A percentile compares a stretch with the other conserved stretches of the same genome.
These are phyloP conservation scores for Phaetusa simplex DNA, from an alignment of 2,113 vertebrate genomes.

Conservation along the genomic window DNA sequence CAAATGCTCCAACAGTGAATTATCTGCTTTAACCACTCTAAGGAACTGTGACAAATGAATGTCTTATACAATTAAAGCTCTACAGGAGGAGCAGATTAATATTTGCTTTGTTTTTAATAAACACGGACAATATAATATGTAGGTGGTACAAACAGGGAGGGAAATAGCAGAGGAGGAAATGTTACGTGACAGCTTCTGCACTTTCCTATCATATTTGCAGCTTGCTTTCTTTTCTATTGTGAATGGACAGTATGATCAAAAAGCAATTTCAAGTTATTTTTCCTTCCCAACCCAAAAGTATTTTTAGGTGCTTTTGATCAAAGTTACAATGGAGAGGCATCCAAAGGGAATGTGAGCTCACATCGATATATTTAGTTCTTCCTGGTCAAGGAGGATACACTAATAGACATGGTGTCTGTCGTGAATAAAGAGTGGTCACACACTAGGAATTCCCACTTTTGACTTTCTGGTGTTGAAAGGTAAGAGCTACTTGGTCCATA, in stretches of 20 bases:
- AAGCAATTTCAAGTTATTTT: not conserved
- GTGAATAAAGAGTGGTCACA: not conserved
- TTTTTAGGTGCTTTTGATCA: not conserved
- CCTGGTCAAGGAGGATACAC: not conserved
- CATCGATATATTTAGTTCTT: not conserved
- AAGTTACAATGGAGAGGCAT: not conserved
- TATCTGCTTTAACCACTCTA: not conserved
- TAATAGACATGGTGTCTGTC: rapidly evolving
- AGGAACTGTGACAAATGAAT: not conserved
- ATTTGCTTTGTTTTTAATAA: not conserved
- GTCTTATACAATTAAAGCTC: not conserved
- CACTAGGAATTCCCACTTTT: not conserved
- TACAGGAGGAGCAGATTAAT: not conserved
- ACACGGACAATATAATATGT: not conserved
- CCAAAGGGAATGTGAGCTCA: not conserved
- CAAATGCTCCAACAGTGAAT: not conserved
- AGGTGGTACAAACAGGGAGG: not conserved
- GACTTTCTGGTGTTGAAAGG: not conserved
- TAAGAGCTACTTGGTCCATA: not conserved
- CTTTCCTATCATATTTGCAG: not conserved
- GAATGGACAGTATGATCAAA: not conserved
- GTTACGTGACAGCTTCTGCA: not conserved
- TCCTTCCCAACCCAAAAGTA: not conserved
- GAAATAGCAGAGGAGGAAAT: not conserved
- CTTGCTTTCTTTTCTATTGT: not conserved